Evolutionary conservation across 2,888 invertebrate species (phyloP).

Genomic region (Drosophila putrida): DNA sequence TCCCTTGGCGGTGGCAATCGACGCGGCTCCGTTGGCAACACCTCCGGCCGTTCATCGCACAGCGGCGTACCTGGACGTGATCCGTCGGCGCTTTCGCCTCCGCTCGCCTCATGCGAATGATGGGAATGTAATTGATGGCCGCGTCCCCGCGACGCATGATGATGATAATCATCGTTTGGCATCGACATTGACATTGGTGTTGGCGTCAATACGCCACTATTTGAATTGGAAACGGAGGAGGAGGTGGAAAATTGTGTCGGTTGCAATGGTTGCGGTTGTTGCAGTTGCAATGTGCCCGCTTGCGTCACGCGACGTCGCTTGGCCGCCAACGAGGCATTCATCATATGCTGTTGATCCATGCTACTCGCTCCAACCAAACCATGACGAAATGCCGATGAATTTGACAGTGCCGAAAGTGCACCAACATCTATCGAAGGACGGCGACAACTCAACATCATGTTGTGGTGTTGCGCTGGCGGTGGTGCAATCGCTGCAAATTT

Average conservation of each 20-base stretch:
- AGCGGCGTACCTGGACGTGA: constrained; percentile 94
- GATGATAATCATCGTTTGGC: constrained; percentile 83
- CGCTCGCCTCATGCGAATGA: constrained; percentile 87
- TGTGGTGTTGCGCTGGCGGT: constrained; percentile 63
- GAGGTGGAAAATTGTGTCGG: constrained; percentile 32
- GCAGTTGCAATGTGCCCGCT: constrained; percentile 51
- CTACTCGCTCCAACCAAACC: constrained; percentile 76
- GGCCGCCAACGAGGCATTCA: constrained; percentile 84
- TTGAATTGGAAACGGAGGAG: constrained; percentile 32
- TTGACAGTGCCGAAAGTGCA: constrained; percentile 73
- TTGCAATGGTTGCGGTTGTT: constrained; percentile 53
- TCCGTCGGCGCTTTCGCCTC: constrained; percentile 88
- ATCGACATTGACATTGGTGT: constrained; percentile 29
- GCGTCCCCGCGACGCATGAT: constrained; percentile 85
- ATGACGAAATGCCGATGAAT: constrained; percentile 70
- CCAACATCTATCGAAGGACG: constrained; percentile 87
- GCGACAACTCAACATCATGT: constrained; percentile 84
- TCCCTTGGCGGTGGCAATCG: constrained; percentile 89
- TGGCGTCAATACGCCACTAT: constrained; percentile 35
- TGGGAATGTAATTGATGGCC: constrained; percentile 87
- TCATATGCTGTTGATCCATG: constrained; percentile 65
- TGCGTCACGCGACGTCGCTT: constrained; percentile 87
- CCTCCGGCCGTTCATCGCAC: constrained; percentile 92
- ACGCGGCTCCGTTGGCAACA: constrained; percentile 91
- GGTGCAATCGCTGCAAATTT: constrained; percentile 71